A percentile compares a stretch with the other conserved stretches of the same genome.
Evolutionary conservation across 2,888 invertebrate species (phyloP).

Genomic region (Lasioglossum figueresi): DNA sequence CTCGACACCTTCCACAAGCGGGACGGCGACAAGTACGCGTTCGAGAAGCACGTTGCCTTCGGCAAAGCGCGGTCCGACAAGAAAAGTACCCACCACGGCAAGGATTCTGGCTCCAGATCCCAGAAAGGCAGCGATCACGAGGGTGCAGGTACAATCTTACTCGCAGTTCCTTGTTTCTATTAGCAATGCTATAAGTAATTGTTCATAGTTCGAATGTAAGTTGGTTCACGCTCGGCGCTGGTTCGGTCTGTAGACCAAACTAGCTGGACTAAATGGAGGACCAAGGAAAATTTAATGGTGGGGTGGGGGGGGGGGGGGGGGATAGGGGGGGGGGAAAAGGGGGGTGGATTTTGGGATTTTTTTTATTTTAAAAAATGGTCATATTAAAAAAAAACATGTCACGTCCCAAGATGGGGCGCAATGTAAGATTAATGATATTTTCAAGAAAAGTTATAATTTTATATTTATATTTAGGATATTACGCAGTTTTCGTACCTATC

Average conservation of each 20-base stretch:
- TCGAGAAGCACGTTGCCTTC: slow-evolving; percentile 88
- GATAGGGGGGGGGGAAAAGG: no score
- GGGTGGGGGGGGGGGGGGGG: no score
- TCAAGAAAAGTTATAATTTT: no score
- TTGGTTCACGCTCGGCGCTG: background rate
- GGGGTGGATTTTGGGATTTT: no score
- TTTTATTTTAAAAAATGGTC: no score
- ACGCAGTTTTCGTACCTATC: no score
- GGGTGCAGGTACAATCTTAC: slow-evolving; percentile 80
- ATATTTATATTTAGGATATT: no score
- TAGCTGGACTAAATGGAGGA: no score
- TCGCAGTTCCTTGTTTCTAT: background rate
- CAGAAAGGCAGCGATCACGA: slow-evolving; percentile 84
- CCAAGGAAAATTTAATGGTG: background rate
- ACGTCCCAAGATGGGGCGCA: no score
- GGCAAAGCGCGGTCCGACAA: slow-evolving; percentile 84
- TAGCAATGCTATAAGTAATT: background rate
- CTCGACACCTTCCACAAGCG: slow-evolving; percentile 90
- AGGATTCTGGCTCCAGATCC: slow-evolving; percentile 69
- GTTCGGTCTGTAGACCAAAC: no score
- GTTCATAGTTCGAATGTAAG: background rate
- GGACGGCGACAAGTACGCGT: slow-evolving; percentile 90
- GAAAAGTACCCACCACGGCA: slow-evolving; percentile 73
- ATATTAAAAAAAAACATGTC: no score
- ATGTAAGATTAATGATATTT: no score